Evolutionary conservation across 2,113 vertebrate species (phyloP).

Genomic region (Tragelaphus strepsiceros): DNA sequence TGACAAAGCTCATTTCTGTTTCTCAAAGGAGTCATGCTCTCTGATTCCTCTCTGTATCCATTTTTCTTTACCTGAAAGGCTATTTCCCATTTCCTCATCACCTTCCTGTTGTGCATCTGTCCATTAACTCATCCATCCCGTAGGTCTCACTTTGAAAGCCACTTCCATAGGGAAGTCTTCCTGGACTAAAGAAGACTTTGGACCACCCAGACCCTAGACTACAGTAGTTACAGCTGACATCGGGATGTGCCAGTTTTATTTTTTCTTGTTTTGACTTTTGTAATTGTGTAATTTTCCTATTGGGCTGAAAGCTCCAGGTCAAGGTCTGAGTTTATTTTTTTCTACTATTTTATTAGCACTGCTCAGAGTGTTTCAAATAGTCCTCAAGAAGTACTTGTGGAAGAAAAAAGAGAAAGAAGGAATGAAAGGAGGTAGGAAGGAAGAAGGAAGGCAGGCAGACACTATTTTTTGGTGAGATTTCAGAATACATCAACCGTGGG

Average conservation of each 20-base stretch:
- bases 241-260: background rate
- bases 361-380: background rate
- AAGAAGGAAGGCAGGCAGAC: background rate
- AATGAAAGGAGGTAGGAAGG: background rate
- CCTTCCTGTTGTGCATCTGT: background rate
- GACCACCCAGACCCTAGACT: background rate
- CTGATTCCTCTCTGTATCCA: background rate
- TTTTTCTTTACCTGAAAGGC: background rate
- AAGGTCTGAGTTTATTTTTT: background rate
- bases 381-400: background rate
- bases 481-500: background rate
- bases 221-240: background rate
- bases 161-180: background rate
- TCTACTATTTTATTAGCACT: background rate
- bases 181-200: background rate
- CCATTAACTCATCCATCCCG: background rate
- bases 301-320: background rate
- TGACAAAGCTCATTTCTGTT: background rate
- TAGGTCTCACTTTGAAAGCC: background rate
- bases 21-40: background rate
- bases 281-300: background rate
- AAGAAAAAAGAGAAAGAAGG: background rate
- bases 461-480: background rate
- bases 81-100: background rate
- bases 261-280: background rate